Evolutionary conservation across 1,140 invertebrate species (phyloP), one percentile per base, ranked within the genome.

Genomic region (Cephus cinctus): DNA sequence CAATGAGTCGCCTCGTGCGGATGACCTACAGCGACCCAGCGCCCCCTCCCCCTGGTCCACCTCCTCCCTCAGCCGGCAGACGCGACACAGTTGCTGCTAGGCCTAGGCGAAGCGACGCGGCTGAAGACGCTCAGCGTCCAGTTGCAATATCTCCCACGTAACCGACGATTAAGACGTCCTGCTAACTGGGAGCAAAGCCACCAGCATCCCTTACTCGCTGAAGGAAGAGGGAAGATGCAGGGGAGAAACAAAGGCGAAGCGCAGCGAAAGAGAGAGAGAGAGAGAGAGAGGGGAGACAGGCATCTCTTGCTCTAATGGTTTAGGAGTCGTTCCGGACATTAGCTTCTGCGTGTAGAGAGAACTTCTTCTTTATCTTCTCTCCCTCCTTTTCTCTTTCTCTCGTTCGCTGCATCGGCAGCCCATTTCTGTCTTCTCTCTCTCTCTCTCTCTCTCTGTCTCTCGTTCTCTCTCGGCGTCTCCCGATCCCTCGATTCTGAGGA

Each of bases 291-390:
- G 46, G 4, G 16, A 35, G 44, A 43, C 14, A 34, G 39, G 38
- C 35, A 16, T n/a, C 25, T 27, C 25, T 57, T 46, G 32, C 45
- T 61, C 58, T 71, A 73, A 74, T 73, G 64, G 60, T 71, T 66
- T 57, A 52, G 56, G 59, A 67, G 62, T 65, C 71, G 65, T 73
- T 76, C 57, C 65, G 65, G 65, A 75, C 71, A 76, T 74, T 75
- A 74, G 69, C 67, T 72, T 67, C 65, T 61, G 57, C 57, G 48
- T 47, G 55, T 39, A 45, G 49, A 56, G 52, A 57, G 45, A 62
- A 41, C 34, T 41, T 51, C 42, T 50, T 31, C 43, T 51, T 25
- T n/a, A n/a, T 45, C 27, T 38, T 40, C 45, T 41, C 23, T 22
- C 50, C 35, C 41, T 41, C 36, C 21, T 48, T 47, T 50, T 36